These are phyloP conservation scores for Catocala sponsa DNA, from an alignment of 2,888 invertebrate species.

Conservation along the genomic window DNA sequence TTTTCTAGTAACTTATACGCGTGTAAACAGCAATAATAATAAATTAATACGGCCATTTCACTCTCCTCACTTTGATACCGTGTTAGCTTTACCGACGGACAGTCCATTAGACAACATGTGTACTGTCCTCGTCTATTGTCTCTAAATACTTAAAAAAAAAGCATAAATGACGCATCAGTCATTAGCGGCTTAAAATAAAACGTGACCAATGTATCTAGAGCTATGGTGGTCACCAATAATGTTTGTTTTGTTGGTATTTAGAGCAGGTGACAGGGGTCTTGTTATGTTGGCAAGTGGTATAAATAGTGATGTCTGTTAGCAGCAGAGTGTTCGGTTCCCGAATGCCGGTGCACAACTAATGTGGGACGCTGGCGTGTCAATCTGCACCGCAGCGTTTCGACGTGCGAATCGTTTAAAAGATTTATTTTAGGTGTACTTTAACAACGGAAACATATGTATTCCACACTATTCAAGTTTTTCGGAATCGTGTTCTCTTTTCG, in stretches of 20 bases:
- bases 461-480: slow-evolving; percentile 18
- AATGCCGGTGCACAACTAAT: slow-evolving; percentile 78
- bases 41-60: slow-evolving; percentile 15
- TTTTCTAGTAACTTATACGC: slow-evolving; percentile 28
- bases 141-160: slow-evolving; percentile 67
- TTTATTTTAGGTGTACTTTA: slow-evolving; percentile 51
- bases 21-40: slow-evolving; percentile 21
- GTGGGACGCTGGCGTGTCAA: slow-evolving; percentile 77
- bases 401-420: slow-evolving; percentile 50
- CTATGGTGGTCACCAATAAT: slow-evolving; percentile 37
- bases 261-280: slow-evolving; percentile 64
- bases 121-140: slow-evolving; percentile 59
- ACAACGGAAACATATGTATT: slow-evolving; percentile 39
- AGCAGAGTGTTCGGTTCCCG: slow-evolving; percentile 74
- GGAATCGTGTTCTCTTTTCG: slow-evolving; percentile 16
- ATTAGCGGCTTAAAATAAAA: slow-evolving; percentile 66
- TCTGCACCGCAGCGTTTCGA: slow-evolving; percentile 60
- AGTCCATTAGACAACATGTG: slow-evolving; percentile 43
- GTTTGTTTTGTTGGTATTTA: slow-evolving; percentile 51
- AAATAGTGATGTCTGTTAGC: slow-evolving; percentile 83
- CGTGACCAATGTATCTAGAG: slow-evolving; percentile 52
- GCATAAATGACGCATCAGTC: slow-evolving; percentile 71
- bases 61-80: slow-evolving; percentile 33
- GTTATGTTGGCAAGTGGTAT: slow-evolving; percentile 65
- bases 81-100: slow-evolving; percentile 29